These are phyloP conservation scores for Xylota segnis DNA, from an alignment of 2,888 invertebrate genomes.

Conservation along the genomic window DNA sequence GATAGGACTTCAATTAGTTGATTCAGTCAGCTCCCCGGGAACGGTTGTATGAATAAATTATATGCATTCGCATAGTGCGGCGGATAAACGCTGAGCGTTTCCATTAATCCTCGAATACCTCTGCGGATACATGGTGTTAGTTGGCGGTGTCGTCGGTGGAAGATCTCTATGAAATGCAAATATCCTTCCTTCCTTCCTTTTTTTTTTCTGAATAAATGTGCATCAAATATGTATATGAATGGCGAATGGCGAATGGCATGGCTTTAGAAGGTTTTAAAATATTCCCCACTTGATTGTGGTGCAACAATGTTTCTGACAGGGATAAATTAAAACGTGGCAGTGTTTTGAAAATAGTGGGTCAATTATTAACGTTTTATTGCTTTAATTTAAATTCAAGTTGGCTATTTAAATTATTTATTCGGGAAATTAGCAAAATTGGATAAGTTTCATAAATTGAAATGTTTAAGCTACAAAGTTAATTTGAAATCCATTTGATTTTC, in stretches of 20 bases:
- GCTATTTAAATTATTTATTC: not conserved
- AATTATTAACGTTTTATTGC: not conserved
- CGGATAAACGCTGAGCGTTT: slow-evolving; percentile 3
- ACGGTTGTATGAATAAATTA: slow-evolving; percentile 46
- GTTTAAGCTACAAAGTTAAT: not conserved
- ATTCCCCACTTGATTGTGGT: slow-evolving; percentile 38
- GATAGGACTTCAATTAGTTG: slow-evolving; percentile 44
- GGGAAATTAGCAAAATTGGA: not conserved
- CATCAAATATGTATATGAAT: slow-evolving; percentile 40
- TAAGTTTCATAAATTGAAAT: not conserved
- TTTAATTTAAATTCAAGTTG: not conserved
- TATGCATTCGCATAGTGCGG: slow-evolving; percentile 39
- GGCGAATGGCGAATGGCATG: slow-evolving; percentile 43
- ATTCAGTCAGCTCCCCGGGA: slow-evolving; percentile 3
- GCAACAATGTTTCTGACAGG: slow-evolving; percentile 11
- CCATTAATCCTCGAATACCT: slow-evolving; percentile 52
- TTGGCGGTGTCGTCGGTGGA: slow-evolving; percentile 8
- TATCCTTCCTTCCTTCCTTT: not conserved
- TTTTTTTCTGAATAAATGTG: slow-evolving; percentile 21
- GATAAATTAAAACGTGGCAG: not conserved
- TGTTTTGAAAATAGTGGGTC: not conserved
- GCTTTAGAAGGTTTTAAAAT: slow-evolving; percentile 26
- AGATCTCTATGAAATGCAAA: slow-evolving; percentile 34
- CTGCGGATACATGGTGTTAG: slow-evolving; percentile 25
- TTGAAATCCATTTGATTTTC: not conserved